Evolutionary conservation across 2,113 vertebrate species (phyloP).

Genomic region (Cinclus cinclus): DNA sequence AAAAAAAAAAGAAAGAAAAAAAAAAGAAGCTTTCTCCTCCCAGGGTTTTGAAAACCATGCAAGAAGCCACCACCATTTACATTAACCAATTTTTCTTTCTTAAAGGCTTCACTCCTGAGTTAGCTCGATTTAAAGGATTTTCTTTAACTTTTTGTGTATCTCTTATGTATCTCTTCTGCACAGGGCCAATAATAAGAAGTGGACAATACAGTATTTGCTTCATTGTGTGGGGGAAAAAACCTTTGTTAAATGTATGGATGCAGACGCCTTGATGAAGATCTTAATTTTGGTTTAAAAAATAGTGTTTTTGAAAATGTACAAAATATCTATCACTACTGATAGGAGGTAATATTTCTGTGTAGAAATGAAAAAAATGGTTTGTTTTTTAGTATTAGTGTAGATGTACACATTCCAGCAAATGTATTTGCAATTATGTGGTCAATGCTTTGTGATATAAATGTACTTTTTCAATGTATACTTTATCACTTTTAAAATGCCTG

Average conservation of each 20-base stretch:
- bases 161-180: slow-evolving; percentile 99
- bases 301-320: slow-evolving; percentile 94
- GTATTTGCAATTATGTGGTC: slow-evolving; percentile 98
- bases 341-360: slow-evolving; percentile 94
- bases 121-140: slow-evolving; percentile 86
- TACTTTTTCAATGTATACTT: slow-evolving; percentile 99
- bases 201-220: slow-evolving; percentile 99
- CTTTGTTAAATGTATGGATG: slow-evolving; percentile 99
- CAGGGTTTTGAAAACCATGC: slow-evolving; percentile 89
- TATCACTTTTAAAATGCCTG: slow-evolving; percentile 99
- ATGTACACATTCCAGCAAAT: slow-evolving; percentile 99
- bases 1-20: slow-evolving; percentile 56
- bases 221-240: slow-evolving; percentile 99
- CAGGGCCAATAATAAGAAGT: slow-evolving; percentile 99
- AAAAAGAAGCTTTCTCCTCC: slow-evolving; percentile 74
- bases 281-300: slow-evolving; percentile 95
- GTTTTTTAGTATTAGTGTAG: slow-evolving; percentile 98
- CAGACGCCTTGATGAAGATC: slow-evolving; percentile 99
- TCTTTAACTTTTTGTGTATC: slow-evolving; percentile 99
- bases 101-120: slow-evolving; percentile 88
- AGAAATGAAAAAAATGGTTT: slow-evolving; percentile 94
- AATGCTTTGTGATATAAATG: slow-evolving; percentile 97
- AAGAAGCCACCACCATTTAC: slow-evolving; percentile 80
- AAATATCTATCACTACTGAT: slow-evolving; percentile 88
- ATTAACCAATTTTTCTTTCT: slow-evolving; percentile 87